Evolutionary conservation across 1,140 invertebrate genomes (phyloP).

Genomic region (Trachelipus rathkii): DNA sequence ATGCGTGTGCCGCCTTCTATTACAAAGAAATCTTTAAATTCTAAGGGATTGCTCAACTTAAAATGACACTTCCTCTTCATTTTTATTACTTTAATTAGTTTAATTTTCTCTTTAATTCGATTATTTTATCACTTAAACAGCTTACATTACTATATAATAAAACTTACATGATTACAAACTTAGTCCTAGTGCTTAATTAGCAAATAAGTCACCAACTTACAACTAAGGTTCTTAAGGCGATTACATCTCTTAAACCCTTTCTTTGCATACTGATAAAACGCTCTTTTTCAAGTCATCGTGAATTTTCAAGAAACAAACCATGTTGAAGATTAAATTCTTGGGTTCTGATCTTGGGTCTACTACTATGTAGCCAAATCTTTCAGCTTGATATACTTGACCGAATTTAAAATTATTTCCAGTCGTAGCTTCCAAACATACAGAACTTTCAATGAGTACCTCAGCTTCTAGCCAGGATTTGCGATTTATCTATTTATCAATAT

Average conservation of each 20-base stretch:
- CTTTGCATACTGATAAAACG: conserved; percentile 9
- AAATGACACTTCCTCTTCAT: too few relatives aligned
- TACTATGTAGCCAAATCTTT: conserved; percentile 24
- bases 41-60: too few relatives aligned
- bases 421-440: background rate
- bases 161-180: too few relatives aligned
- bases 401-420: background rate
- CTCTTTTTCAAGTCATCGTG: conserved; percentile 18
- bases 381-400: conserved; percentile 23
- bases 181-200: too few relatives aligned
- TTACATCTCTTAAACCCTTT: background rate
- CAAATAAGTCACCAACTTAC: too few relatives aligned
- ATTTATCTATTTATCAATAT: conserved; percentile 14
- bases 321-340: conserved; percentile 19
- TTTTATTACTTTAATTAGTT: too few relatives aligned
- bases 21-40: too few relatives aligned
- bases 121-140: too few relatives aligned
- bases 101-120: too few relatives aligned
- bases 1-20: too few relatives aligned
- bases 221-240: too few relatives aligned
- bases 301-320: conserved; percentile 22
- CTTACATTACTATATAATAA: too few relatives aligned
- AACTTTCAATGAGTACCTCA: conserved; percentile 17
- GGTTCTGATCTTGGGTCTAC: conserved; percentile 7
- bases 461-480: conserved; percentile 17